Conservation (phyloP, 2,797 vertebrate species). For the Anguilla obscura region DNA sequence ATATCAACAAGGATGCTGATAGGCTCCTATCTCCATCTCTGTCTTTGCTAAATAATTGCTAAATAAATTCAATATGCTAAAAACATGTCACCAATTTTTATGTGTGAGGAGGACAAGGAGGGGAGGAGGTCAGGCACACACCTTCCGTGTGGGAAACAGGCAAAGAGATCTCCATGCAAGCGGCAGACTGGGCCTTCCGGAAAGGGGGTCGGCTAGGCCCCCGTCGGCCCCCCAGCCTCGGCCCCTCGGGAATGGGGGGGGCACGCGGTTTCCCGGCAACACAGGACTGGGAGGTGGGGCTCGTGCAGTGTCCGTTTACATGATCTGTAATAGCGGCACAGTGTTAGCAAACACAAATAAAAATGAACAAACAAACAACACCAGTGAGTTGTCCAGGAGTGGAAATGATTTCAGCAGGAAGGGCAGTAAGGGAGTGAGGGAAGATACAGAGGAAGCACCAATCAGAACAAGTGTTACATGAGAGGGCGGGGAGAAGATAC, state of each 20-base stretch:
- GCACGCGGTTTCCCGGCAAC: constrained; percentile 84
- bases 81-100: constrained; percentile 22
- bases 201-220: constrained; percentile 94
- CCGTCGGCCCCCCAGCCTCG: constrained; percentile 88
- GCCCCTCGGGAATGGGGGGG: constrained; percentile 83
- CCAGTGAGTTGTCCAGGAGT: neutral
- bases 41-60: neutral
- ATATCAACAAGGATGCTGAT: neutral
- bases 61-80: neutral
- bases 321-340: constrained; percentile 90
- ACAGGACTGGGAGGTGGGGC: constrained; percentile 90
- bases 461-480: constrained; percentile 13
- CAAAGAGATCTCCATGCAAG: constrained; percentile 99
- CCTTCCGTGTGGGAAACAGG: constrained; percentile 94
- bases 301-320: constrained; percentile 97
- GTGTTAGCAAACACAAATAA: constrained; percentile 67
- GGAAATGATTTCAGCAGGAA: neutral
- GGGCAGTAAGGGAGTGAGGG: constrained; percentile 11
- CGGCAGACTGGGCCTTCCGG: constrained; percentile 98
- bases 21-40: neutral
- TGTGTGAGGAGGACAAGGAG: neutral
- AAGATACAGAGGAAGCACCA: constrained; percentile 44
- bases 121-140: constrained; percentile 74
- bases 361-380: constrained; percentile 17
- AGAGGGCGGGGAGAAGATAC: constrained; percentile 16